These are phyloP conservation scores for Acanthurus tractus DNA, from an alignment of 2,797 vertebrate genomes.

Conservation along the genomic window DNA sequence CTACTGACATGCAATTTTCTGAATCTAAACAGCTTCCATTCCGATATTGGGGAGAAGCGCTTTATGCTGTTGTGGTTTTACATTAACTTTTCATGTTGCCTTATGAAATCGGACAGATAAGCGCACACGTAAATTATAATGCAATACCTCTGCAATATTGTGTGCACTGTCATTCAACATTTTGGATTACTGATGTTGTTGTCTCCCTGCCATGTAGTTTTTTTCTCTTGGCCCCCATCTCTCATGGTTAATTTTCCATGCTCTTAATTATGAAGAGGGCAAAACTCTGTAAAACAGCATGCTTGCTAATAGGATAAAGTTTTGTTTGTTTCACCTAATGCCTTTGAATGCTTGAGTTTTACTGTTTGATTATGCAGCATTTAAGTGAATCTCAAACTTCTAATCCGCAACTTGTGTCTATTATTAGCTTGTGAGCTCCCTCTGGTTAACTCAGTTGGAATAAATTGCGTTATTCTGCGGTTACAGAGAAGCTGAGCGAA, in stretches of 20 bases:
- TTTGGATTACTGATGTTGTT: not conserved
- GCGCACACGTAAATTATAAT: not conserved
- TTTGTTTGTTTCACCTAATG: constrained; percentile 19
- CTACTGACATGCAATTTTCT: not conserved
- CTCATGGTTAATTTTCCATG: not conserved
- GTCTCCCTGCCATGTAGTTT: too few relatives aligned
- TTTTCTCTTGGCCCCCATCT: too few relatives aligned
- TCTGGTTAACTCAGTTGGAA: constrained; percentile 45
- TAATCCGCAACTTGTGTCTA: constrained; percentile 19
- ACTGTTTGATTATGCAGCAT: constrained; percentile 37
- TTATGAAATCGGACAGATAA: not conserved
- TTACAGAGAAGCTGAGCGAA: constrained; percentile 38
- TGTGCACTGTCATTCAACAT: constrained; percentile 1
- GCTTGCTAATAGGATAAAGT: constrained; percentile 2
- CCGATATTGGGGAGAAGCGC: not conserved
- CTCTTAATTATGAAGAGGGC: not conserved
- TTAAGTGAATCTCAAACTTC: constrained; percentile 32
- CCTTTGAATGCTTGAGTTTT: constrained; percentile 1
- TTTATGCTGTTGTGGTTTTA: not conserved
- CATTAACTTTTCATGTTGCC: not conserved
- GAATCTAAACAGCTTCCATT: not conserved
- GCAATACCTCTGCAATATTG: not conserved
- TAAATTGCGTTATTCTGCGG: constrained; percentile 56
- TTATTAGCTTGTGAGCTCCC: constrained; percentile 28
- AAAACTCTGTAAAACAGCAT: not conserved